phyloP scores from a whole-genome alignment of 37 sponge, comb jelly and placozoan species.

The Beroe ovata region DNA sequence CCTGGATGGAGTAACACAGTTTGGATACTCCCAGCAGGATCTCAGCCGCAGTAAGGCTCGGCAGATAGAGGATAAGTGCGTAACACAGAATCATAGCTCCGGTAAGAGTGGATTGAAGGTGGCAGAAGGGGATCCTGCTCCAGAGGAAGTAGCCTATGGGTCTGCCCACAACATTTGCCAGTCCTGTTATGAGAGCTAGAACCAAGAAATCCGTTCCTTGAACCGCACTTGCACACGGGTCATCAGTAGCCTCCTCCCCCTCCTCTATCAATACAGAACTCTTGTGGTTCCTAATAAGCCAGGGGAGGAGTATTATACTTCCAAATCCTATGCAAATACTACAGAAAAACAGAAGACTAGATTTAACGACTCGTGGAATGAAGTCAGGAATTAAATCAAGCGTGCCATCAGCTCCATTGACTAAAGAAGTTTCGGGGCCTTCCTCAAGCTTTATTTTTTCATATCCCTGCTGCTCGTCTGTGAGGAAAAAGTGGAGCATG shows the following conservation, averaged over 20 bases:
- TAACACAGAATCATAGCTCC: not conserved
- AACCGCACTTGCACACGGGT: not conserved
- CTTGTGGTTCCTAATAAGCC: not conserved
- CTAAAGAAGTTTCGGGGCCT: too few relatives aligned
- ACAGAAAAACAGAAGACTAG: not conserved
- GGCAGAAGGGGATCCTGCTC: not conserved
- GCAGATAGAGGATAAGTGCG: not conserved
- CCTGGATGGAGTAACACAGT: not conserved
- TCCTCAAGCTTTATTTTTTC: too few relatives aligned
- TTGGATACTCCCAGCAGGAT: not conserved
- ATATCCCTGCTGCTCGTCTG: too few relatives aligned
- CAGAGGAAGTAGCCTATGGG: not conserved
- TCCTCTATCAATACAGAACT: too few relatives aligned
- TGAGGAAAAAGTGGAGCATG: too few relatives aligned
- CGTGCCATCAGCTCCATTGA: too few relatives aligned
- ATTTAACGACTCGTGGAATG: not conserved
- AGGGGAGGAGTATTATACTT: slow-evolving; percentile 7
- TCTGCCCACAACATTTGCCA: not conserved
- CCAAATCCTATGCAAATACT: not conserved
- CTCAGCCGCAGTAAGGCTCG: not conserved
- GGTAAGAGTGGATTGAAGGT: not conserved
- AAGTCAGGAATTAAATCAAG: not conserved
- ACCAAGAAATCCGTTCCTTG: not conserved
- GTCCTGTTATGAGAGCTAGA: not conserved
- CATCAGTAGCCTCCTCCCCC: not conserved